A percentile compares a stretch with the other conserved stretches of the same genome.
Evolutionary conservation across 2,113 vertebrate species (phyloP).

Genomic region (Etia nguti): DNA sequence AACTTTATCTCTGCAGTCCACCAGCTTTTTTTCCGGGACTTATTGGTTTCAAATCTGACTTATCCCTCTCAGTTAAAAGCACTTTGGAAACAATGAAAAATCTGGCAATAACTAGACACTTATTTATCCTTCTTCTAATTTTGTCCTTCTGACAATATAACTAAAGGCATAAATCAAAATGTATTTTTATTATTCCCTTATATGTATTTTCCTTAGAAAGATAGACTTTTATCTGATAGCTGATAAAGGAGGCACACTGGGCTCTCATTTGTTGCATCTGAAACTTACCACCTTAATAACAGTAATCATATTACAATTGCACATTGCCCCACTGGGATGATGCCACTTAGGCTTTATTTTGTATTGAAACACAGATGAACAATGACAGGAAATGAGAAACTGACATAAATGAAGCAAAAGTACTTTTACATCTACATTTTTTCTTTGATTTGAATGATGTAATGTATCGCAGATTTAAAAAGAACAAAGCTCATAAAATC

Average conservation of each 20-base stretch:
- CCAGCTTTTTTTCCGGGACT: background rate
- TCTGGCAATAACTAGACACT: background rate
- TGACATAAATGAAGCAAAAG: background rate
- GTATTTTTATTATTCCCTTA: background rate
- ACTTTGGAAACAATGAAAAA: background rate
- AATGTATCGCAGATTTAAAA: background rate
- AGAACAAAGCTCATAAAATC: background rate
- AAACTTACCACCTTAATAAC: conserved; percentile 33
- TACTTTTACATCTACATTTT: background rate
- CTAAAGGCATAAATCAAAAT: background rate
- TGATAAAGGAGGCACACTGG: background rate
- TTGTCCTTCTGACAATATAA: background rate
- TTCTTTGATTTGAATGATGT: background rate
- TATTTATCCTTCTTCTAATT: background rate
- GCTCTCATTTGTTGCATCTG: conserved; percentile 3
- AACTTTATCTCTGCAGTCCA: conserved; percentile 20
- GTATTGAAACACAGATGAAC: conserved; percentile 2
- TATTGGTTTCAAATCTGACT: no score
- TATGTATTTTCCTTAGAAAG: background rate
- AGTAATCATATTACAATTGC: conserved; percentile 21
- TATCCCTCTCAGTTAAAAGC: conserved; percentile 11
- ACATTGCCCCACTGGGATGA: background rate
- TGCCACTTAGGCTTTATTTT: conserved; percentile 12
- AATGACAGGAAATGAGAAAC: background rate
- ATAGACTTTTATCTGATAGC: background rate